A percentile compares a stretch with the other conserved stretches of the same genome.
Conservation (phyloP, 2,113 vertebrate species). For the Ctenodactylus gundi region DNA sequence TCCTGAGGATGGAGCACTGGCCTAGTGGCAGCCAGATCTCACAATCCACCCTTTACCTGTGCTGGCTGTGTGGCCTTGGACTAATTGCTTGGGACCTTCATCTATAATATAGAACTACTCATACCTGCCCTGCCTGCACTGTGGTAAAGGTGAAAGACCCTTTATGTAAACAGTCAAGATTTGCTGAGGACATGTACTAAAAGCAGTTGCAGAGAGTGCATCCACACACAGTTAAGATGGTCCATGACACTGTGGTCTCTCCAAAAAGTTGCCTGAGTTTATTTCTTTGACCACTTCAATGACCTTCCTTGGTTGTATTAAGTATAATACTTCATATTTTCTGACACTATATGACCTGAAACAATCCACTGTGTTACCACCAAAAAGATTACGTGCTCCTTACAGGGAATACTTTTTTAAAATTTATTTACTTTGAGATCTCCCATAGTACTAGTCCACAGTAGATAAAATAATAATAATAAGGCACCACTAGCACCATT, state of each 20-base stretch:
- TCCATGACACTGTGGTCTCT: background rate
- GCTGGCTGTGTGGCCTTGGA: background rate
- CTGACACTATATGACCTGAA: background rate
- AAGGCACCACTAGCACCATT: background rate
- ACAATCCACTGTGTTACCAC: background rate
- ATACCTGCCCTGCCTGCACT: background rate
- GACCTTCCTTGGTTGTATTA: background rate
- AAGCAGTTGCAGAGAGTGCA: background rate
- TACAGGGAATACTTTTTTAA: background rate
- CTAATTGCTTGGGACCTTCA: background rate
- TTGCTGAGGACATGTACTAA: background rate
- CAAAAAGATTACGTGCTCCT: background rate
- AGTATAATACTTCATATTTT: background rate
- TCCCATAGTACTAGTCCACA: background rate
- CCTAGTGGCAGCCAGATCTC: background rate
- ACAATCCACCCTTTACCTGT: background rate
- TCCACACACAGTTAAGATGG: background rate
- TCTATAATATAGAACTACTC: background rate
- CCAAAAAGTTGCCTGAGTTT: background rate
- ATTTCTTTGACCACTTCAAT: background rate
- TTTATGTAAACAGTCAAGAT: background rate
- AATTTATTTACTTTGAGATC: background rate
- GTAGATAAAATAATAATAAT: background rate
- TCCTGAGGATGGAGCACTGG: background rate
- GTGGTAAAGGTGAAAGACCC: background rate